Percentiles rank a stretch among this genome's conserved stretches.
Evolutionary conservation across 2,113 vertebrate genomes (phyloP).

Genomic region (Aix galericulata): DNA sequence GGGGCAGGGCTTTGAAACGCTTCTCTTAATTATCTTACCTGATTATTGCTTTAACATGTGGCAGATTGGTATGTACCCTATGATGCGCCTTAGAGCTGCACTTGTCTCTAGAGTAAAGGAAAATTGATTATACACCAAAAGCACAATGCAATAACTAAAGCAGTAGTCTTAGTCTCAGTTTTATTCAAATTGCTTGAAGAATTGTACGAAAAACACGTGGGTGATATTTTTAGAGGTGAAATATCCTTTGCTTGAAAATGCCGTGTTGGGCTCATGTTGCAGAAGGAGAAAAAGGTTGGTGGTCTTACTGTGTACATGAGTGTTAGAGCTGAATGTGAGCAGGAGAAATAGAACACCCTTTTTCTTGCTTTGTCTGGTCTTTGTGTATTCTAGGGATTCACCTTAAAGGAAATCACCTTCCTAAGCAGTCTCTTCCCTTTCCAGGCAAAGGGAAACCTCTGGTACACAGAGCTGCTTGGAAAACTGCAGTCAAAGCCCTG

Average conservation of each 20-base stretch:
- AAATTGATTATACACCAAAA: not conserved
- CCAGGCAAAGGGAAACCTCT: not conserved
- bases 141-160: not conserved
- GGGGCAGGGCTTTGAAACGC: not conserved
- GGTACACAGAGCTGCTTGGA: not conserved
- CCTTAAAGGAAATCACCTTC: not conserved
- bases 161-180: not conserved
- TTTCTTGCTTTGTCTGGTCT: not conserved
- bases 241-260: not conserved
- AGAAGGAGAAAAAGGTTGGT: not conserved
- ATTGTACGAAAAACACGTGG: not conserved
- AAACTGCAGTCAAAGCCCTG: not conserved
- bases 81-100: not conserved
- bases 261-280: not conserved
- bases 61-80: not conserved
- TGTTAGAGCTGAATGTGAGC: not conserved
- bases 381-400: not conserved
- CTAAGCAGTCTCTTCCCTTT: not conserved
- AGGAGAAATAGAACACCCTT: not conserved
- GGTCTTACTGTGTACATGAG: not conserved
- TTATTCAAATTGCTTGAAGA: not conserved
- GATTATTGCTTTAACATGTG: not conserved
- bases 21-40: not conserved
- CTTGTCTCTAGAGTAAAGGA: not conserved
- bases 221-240: not conserved